These are phyloP conservation scores for Sebastes variabilis DNA, from an alignment of 2,797 vertebrate species.

Conservation along the genomic window DNA sequence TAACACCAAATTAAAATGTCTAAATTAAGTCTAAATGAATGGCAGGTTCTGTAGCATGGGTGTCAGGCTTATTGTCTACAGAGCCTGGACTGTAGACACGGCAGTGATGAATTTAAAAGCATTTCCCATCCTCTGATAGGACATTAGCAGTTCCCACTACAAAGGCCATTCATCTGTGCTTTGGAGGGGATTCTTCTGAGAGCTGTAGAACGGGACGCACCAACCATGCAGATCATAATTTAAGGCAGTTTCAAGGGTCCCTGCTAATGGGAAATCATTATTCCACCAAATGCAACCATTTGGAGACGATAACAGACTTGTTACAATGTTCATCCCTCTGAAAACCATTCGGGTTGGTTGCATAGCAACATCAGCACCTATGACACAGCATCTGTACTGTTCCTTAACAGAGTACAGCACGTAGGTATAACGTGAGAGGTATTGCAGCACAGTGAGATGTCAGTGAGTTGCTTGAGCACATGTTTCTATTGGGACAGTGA, in stretches of 20 bases:
- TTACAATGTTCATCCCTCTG: constrained; percentile 11
- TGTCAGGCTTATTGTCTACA: neutral
- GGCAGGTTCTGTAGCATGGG: neutral
- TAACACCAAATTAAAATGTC: neutral
- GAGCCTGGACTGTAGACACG: neutral
- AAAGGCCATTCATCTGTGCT: neutral
- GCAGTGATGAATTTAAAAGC: neutral
- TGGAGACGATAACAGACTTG: constrained; percentile 26
- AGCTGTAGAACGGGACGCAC: neutral
- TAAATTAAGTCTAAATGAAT: neutral
- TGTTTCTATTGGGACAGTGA: neutral
- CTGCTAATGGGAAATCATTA: constrained; percentile 13
- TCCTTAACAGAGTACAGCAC: constrained; percentile 1
- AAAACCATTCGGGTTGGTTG: constrained; percentile 33
- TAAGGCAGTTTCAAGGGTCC: neutral
- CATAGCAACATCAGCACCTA: constrained; percentile 57
- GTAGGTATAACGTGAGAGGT: neutral
- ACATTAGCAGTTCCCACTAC: neutral
- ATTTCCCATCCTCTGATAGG: neutral
- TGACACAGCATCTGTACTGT: constrained; percentile 49
- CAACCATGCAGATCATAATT: neutral
- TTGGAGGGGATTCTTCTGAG: neutral
- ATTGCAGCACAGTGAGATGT: no score
- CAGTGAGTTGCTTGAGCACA: neutral
- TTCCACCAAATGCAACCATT: constrained; percentile 30